A percentile compares a stretch with the other conserved stretches of the same genome.
These are phyloP conservation scores for Passer domesticus DNA, from an alignment of 2,113 vertebrate species.

Conservation along the genomic window DNA sequence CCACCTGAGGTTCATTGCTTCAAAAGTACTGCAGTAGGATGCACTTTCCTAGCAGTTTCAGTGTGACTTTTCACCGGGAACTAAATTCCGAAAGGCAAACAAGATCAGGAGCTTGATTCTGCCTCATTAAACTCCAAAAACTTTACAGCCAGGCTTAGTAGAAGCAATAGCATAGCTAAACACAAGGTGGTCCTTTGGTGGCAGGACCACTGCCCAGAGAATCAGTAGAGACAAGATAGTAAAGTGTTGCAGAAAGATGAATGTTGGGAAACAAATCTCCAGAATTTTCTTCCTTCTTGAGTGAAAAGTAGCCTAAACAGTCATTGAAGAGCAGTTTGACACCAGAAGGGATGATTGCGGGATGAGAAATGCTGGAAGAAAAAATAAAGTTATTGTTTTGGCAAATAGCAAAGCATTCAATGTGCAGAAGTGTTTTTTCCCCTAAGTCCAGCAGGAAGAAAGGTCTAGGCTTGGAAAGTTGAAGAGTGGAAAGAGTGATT, in stretches of 20 bases:
- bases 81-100: not conserved
- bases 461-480: not conserved
- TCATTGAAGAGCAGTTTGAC: not conserved
- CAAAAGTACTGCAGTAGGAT: not conserved
- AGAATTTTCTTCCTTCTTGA: not conserved
- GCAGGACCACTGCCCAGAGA: not conserved
- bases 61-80: not conserved
- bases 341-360: not conserved
- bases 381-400: not conserved
- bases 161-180: not conserved
- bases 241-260: not conserved
- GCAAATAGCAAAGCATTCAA: not conserved
- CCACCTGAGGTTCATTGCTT: not conserved
- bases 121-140: not conserved
- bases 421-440: not conserved
- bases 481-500: not conserved
- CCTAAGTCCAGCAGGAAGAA: not conserved
- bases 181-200: not conserved
- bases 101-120: not conserved
- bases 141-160: not conserved
- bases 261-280: not conserved
- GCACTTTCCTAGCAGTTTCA: not conserved
- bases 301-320: not conserved
- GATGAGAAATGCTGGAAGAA: not conserved
- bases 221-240: not conserved